Conservation (phyloP, 2,113 vertebrate genomes). For the Camelus bactrianus region DNA sequence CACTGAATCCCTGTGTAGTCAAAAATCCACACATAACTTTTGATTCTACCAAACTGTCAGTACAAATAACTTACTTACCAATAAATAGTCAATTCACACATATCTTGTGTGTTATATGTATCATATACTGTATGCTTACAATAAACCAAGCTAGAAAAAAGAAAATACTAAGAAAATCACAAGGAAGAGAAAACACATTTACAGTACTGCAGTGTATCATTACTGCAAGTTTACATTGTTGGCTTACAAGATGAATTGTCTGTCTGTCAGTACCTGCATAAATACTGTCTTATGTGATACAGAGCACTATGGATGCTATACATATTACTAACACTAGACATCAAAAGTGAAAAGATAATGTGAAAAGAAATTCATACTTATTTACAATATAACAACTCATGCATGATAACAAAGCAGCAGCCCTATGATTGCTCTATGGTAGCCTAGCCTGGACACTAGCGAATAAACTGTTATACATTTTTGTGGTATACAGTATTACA, state of each 20-base stretch:
- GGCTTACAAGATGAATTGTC: not conserved
- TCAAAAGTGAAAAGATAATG: not conserved
- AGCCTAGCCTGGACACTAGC: not conserved
- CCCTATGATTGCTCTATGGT: not conserved
- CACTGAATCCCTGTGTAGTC: not conserved
- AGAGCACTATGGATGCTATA: not conserved
- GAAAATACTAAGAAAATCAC: not conserved
- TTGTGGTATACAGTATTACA: not conserved
- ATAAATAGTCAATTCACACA: not conserved
- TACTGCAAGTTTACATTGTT: not conserved
- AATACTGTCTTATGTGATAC: not conserved
- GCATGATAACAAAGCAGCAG: not conserved
- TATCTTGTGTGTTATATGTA: not conserved
- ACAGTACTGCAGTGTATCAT: not conserved
- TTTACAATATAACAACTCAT: not conserved
- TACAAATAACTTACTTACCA: not conserved
- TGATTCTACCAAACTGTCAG: not conserved
- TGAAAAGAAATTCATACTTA: not conserved
- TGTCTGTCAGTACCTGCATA: not conserved
- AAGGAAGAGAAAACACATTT: not conserved
- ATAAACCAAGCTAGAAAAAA: conserved; percentile 9
- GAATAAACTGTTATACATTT: not conserved
- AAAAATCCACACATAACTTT: not conserved
- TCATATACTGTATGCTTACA: not conserved
- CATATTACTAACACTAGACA: not conserved